A percentile compares a stretch with the other conserved stretches of the same genome.
Evolutionary conservation across 2,797 vertebrate species (phyloP).

Genomic region (Amphiprion clarkii): DNA sequence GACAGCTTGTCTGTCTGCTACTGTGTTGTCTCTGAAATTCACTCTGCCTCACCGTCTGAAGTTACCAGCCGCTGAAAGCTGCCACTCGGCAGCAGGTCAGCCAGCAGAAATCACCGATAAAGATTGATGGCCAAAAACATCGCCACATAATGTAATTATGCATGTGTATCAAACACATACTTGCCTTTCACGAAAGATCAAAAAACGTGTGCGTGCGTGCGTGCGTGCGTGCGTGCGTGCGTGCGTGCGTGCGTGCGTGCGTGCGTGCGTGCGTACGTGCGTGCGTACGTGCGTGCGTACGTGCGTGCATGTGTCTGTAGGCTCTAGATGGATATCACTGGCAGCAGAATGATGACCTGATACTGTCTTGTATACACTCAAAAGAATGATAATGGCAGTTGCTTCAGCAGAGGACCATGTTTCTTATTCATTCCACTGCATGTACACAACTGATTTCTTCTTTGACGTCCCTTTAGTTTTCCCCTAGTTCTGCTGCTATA

Average conservation of each 20-base stretch:
- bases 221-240: background rate
- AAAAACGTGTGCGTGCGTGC: slow-evolving; percentile 10
- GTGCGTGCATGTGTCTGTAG: no score
- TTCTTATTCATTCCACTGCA: background rate
- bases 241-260: background rate
- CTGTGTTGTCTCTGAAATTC: slow-evolving; percentile 77
- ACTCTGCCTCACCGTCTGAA: slow-evolving; percentile 66
- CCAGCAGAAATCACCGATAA: slow-evolving; percentile 70
- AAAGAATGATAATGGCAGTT: slow-evolving; percentile 14
- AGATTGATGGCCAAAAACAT: slow-evolving; percentile 55
- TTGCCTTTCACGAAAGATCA: slow-evolving; percentile 19
- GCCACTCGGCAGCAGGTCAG: slow-evolving; percentile 72
- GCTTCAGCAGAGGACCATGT: background rate
- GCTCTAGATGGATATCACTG: background rate
- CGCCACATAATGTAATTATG: slow-evolving; percentile 64
- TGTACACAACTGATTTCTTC: no score
- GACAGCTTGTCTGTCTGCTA: slow-evolving; percentile 81
- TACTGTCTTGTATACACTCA: background rate
- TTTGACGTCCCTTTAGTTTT: no score
- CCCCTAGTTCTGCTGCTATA: no score
- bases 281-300: no score
- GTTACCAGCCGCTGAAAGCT: slow-evolving; percentile 79
- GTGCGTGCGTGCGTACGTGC: no score
- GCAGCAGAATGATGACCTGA: slow-evolving; percentile 15
- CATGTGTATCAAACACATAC: slow-evolving; percentile 44